Conservation (phyloP, 2,113 vertebrate species). For the Xenus cinereus region DNA sequence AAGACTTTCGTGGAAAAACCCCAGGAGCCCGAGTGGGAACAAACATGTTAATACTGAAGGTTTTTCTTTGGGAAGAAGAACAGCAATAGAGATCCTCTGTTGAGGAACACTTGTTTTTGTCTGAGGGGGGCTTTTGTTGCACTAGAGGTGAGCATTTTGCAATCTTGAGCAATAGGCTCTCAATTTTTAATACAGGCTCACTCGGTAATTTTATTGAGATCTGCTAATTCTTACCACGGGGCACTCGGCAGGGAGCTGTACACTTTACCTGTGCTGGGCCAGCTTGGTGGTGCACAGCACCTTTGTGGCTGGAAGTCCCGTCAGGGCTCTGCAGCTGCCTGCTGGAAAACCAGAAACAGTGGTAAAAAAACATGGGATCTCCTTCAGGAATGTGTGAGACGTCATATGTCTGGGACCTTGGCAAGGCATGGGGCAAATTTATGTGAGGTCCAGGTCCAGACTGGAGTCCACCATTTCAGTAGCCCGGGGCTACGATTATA, state of each 20-base stretch:
- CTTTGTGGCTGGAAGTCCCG: not conserved
- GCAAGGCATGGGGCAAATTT: not conserved
- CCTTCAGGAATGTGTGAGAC: not conserved
- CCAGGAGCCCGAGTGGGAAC: not conserved
- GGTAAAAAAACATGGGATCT: not conserved
- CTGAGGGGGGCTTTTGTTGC: not conserved
- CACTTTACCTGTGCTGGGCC: not conserved
- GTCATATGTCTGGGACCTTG: not conserved
- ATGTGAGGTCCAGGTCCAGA: slow-evolving; percentile 4
- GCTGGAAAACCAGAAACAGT: not conserved
- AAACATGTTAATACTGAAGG: not conserved
- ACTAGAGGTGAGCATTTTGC: not conserved
- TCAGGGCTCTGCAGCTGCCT: not conserved
- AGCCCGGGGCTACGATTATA: not conserved
- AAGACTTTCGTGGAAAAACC: slow-evolving; percentile 14
- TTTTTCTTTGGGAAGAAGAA: slow-evolving; percentile 22
- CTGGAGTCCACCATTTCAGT: not conserved
- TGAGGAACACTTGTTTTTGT: not conserved
- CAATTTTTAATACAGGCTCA: not conserved
- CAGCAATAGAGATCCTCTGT: not conserved
- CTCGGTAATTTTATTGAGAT: not conserved
- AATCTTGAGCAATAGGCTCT: not conserved
- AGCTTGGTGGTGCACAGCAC: not conserved
- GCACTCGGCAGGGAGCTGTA: not conserved
- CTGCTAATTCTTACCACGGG: not conserved